Evolutionary conservation across 2,797 vertebrate genomes (phyloP).

Genomic region (Atherinosoma microstoma): DNA sequence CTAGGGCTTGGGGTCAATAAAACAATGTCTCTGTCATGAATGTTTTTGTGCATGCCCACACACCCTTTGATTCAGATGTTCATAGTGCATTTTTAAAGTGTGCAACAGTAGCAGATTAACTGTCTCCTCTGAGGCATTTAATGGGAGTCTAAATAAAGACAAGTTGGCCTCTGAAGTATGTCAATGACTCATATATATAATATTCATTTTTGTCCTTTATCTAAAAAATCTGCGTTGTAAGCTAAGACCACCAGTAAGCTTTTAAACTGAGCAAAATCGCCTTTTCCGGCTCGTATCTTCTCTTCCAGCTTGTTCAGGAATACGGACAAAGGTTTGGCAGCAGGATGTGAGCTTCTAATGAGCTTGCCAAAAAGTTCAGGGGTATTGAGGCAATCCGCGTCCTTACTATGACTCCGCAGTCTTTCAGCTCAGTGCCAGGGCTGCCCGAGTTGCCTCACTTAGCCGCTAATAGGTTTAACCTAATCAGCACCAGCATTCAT

Average conservation of each 20-base stretch:
- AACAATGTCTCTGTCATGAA: conserved; percentile 30
- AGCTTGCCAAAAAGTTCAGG: conserved; percentile 55
- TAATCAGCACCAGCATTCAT: conserved; percentile 69
- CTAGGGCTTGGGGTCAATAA: conserved; percentile 37
- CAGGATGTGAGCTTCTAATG: conserved; percentile 25
- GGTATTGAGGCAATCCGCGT: conserved; percentile 43
- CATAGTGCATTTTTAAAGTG: conserved; percentile 32
- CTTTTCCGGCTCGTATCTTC: conserved; percentile 29
- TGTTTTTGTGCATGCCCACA: conserved; percentile 12
- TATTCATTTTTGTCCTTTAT: not conserved
- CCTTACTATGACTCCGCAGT: conserved; percentile 59
- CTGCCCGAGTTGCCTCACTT: conserved; percentile 56
- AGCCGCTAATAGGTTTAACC: conserved; percentile 78
- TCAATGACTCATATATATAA: not conserved
- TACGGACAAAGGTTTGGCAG: conserved; percentile 53
- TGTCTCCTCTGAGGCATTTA: conserved; percentile 27
- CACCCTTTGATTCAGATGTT: conserved; percentile 38
- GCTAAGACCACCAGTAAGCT: not conserved
- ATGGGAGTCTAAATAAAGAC: conserved; percentile 52
- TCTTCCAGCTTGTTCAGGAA: conserved; percentile 34
- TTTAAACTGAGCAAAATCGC: conserved; percentile 30
- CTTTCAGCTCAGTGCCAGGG: conserved; percentile 39
- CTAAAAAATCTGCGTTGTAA: conserved; percentile 4
- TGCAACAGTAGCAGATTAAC: conserved; percentile 39
- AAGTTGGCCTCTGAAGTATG: conserved; percentile 25